phyloP scores from a whole-genome alignment of 2,797 vertebrate genomes.

The Spheniscus humboldti region DNA sequence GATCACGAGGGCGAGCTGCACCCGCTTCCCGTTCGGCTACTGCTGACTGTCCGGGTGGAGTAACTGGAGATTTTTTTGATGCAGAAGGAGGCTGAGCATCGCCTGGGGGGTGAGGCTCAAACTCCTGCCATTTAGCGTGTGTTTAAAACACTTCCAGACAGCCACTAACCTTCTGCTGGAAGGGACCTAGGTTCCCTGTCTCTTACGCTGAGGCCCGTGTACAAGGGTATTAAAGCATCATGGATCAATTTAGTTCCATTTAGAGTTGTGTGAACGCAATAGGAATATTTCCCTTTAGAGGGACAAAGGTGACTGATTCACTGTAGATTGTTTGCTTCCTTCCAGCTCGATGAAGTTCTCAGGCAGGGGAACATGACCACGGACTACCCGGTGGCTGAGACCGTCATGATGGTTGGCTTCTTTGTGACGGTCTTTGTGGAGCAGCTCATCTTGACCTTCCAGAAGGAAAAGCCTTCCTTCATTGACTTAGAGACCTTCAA shows the following conservation, averaged over 20 bases:
- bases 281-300: background rate
- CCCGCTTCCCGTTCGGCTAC: rapidly evolving
- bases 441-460: constrained; percentile 85
- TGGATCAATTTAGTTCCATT: rapidly evolving
- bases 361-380: constrained; percentile 73
- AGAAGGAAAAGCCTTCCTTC: constrained; percentile 88
- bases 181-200: background rate
- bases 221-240: rapidly evolving
- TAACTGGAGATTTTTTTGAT: background rate
- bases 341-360: constrained; percentile 81
- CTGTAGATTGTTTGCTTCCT: background rate
- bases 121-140: rapidly evolving
- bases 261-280: background rate
- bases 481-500: constrained; percentile 94
- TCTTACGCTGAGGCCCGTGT: rapidly evolving
- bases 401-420: constrained; percentile 89
- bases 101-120: background rate
- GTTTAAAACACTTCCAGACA: background rate
- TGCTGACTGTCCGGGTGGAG: rapidly evolving
- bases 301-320: rapidly evolving
- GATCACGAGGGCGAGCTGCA: rapidly evolving
- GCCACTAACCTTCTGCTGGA: rapidly evolving
- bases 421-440: constrained; percentile 90
- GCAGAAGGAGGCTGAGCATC: background rate
- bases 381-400: constrained; percentile 89